Base-by-base conservation (phyloP, 2,797 vertebrate species). In the Characodon lateralis region DNA sequence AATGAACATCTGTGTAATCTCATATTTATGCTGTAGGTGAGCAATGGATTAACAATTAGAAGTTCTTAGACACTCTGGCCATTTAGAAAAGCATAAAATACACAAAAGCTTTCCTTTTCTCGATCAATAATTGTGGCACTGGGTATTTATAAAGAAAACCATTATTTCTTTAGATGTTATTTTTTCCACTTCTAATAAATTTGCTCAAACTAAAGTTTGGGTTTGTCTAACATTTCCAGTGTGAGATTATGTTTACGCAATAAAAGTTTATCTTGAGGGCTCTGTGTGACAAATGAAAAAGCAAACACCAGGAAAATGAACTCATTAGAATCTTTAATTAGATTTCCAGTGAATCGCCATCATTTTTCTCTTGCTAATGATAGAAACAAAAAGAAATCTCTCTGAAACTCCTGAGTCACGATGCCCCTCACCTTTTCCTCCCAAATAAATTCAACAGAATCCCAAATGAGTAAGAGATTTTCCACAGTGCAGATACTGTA, bases 251-350 rank as follows among this genome's bases (percentile, higher is more conserved):
- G 31, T 2, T 35, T 1, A 35, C 3, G 2, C 31, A 35, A 46
- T 46, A 46, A 46, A 46, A 10, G 43, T 46, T 46, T 46, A 46
- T 35, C 31, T 39, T 63, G 16, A 63, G 31, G 41, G 6, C 43
- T 69, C 66, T 26, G 5, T 8, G 12, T 69, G 59, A 78, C 31
- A 41, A 65, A 65, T 63, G 16, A 84, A 83, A 72, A 77, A 28
- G 85, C 59, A 80, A 53, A 58, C 71, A 71, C 76, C 65, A 80
- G 65, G 77, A 91, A 78, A 84, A 78, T 79, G 50, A 78, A 86
- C 78, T 88, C 71, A 18, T 91, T 91, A 85, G 82, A 86, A 89
- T 91, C 73, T 93, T 94, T 92, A 93, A 94, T 94, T 91, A 83
- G 90, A 88, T 89, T 88, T 87, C 86, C 82, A 14, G 72, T 83